Base-by-base conservation (phyloP, 2,113 vertebrate species). In the Labrus mixtus region DNA sequence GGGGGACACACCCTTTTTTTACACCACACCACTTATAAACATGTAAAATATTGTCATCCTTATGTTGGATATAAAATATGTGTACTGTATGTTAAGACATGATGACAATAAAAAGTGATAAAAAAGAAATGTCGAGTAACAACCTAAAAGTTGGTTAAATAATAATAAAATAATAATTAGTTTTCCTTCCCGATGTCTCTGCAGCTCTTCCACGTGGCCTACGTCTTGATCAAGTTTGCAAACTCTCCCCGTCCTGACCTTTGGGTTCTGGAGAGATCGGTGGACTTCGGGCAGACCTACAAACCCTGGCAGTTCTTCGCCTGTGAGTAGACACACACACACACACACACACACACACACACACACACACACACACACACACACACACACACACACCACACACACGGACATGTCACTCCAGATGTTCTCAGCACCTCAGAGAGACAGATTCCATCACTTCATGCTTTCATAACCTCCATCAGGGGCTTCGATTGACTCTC, bases 231-330 rank as follows among this genome's bases (percentile, higher is more conserved):
- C 88, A 99, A 99, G 91, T 99, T 99, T 7, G 98, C 98, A 63
- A 99, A 99, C 89, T 97, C 98, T 6, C 98, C 98, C 3, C 95
- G 98, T 54, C 98, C 98, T 0, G 98, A 99, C 87, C 96, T 99
- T 16, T 99, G 98, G 98, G 98, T 99, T 59, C 91, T 99, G 81
- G 98, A 99, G 83, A 89, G 96, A 37, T 99, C 98, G 0, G 90
- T 94, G 0, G 96, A 99, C 92, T 98, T 95, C 0, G 98, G 98
- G 71, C 94, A 87, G 65, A 97, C 95, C 29, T 99, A 98, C 16
- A 94, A 95, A 48, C 97, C 98, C 0, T 99, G 98, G 98, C 97
- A 99, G 93, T 99, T 94, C 85, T 99, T 99, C 15, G 96, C 98
- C 78, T 99, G 98, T 99, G 83, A 98, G 98, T 97, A 91, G 3